Percentiles rank a stretch among this genome's conserved stretches.
Evolutionary conservation across 1,140 invertebrate species (phyloP).

Genomic region (Linepithema humile): DNA sequence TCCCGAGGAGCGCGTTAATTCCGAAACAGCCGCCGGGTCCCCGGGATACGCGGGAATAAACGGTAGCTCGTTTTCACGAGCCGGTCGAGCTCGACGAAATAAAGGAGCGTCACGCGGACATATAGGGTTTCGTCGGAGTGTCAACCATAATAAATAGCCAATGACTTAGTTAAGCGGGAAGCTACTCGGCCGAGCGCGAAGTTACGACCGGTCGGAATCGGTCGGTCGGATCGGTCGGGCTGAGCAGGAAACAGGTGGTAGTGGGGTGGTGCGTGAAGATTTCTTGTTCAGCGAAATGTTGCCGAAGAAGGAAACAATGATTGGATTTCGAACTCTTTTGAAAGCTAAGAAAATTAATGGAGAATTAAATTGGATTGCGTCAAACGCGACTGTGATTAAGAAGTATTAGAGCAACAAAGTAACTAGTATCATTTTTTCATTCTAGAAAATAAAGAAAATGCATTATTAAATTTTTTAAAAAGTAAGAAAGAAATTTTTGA

Average conservation of each 20-base stretch:
- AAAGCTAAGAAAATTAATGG: background rate
- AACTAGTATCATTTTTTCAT: background rate
- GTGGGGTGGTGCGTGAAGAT: slow-evolving; percentile 3
- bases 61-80: slow-evolving; percentile 62
- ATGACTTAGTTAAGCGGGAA: slow-evolving; percentile 77
- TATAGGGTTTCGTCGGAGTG: slow-evolving; percentile 62
- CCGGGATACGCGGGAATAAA: slow-evolving; percentile 51
- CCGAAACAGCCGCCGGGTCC: slow-evolving; percentile 36
- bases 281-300: slow-evolving; percentile 3
- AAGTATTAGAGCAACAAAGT: background rate
- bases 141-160: slow-evolving; percentile 80
- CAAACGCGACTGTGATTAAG: background rate
- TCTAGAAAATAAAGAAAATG: background rate
- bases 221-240: slow-evolving; percentile 35
- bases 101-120: slow-evolving; percentile 52
- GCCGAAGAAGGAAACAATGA: background rate
- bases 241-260: slow-evolving; percentile 39
- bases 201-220: slow-evolving; percentile 60
- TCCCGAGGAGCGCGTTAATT: slow-evolving; percentile 39
- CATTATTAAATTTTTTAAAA: background rate
- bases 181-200: slow-evolving; percentile 57
- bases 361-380: background rate
- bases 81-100: slow-evolving; percentile 45
- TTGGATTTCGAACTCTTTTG: background rate
- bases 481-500: background rate